Conservation (phyloP, 2,113 vertebrate genomes). For the Lepus europaeus region DNA sequence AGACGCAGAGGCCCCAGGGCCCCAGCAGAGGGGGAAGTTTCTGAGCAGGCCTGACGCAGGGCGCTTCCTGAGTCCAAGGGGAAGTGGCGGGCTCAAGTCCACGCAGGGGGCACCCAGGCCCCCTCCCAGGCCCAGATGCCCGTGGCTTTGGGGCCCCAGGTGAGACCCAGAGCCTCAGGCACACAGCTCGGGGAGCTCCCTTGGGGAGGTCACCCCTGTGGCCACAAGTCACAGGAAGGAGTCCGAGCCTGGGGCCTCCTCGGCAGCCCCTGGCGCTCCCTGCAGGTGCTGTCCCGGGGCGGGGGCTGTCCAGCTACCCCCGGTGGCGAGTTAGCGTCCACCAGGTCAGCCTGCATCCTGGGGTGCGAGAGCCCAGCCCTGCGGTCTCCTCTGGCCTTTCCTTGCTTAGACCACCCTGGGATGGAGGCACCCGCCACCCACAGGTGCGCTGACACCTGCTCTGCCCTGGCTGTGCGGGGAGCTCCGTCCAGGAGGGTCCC, state of each 20-base stretch:
- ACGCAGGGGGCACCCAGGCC: neutral
- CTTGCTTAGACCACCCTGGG: fast-evolving
- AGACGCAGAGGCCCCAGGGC: neutral
- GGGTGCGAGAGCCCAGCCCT: neutral
- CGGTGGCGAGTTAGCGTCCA: neutral
- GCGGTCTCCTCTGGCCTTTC: neutral
- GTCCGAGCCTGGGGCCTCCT: neutral
- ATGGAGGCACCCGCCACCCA: neutral
- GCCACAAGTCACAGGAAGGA: neutral
- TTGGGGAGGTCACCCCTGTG: neutral
- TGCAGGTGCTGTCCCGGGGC: neutral
- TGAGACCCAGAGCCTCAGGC: too few species aligned
- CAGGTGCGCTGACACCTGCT: neutral
- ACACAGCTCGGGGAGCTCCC: too few species aligned
- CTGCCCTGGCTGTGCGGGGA: neutral
- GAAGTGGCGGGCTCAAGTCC: neutral
- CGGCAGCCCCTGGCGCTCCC: neutral
- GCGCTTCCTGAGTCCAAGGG: neutral
- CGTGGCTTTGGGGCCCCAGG: neutral
- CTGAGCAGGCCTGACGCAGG: fast-evolving
- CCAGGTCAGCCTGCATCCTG: neutral
- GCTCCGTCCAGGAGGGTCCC: too few species aligned
- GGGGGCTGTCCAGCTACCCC: neutral
- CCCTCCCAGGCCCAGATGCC: fast-evolving
- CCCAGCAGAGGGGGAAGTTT: neutral